Base-by-base conservation (phyloP, 2,797 vertebrate species). In the Melanotaenia maccullochi region DNA sequence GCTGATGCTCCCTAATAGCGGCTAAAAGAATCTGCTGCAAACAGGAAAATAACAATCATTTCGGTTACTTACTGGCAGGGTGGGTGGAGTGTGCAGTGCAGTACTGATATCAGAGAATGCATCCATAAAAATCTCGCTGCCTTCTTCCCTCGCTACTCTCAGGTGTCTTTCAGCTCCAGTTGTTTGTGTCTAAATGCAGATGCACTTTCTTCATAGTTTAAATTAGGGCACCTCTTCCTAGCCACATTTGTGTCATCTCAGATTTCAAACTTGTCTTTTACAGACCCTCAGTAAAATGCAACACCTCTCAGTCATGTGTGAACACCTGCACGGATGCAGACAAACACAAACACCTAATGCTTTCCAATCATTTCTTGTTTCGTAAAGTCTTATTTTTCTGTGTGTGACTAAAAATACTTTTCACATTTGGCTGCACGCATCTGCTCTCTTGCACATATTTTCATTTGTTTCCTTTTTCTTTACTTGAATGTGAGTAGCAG, bases 31-130 rank as follows among this genome's bases (percentile, higher is more conserved):
- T 18, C 18, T n/a, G 35, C 52, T 59, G 40, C 32, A 79, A 54
- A 55, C 28, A 73, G 63, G 70, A 81, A 80, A 76, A 72, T 38
- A 68, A 22, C 20, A 55, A 63, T 77, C 40, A 68, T 33, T 58
- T 32, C 8, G 1, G 13, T 73, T 78, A 91, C 86, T 89, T 88
- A 90, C 86, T 60, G 80, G 61, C 56, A 69, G 33, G 58, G 79
- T 76, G 84, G 82, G 79, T 40, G 69, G 67, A 82, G 73, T 22
- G 6, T 58, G 66, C 0, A 4, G 52, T 24, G 8, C 54, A 5
- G 24, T 36, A 44, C 24, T 56, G 55, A 59, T 58, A 69, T 61
- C 0, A 20, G 24, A 28, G 57, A 58, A 57, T 62, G n/a, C 1
- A 7, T 30, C 33, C 11, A 11, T 44, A 1, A 3, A 18, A 42